phyloP scores from a whole-genome alignment of 2,888 invertebrate species.

The Drosophila ochracea region DNA sequence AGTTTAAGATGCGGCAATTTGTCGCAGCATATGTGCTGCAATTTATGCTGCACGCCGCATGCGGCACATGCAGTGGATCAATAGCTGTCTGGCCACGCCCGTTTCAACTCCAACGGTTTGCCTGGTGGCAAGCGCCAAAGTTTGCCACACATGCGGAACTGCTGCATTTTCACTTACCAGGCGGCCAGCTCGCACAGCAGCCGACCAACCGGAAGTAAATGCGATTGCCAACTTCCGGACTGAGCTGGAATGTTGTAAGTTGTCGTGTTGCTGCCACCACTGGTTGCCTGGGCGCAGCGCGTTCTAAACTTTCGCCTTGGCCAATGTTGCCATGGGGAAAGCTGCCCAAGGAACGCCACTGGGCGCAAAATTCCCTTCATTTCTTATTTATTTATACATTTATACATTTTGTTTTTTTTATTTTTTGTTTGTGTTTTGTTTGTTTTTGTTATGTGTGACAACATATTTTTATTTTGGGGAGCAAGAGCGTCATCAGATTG shows the following conservation, averaged over 20 bases:
- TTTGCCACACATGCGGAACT: constrained; percentile 82
- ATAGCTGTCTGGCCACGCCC: constrained; percentile 75
- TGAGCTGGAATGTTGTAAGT: neutral
- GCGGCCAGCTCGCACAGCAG: constrained; percentile 67
- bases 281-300: constrained; percentile 48
- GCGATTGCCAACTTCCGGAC: constrained; percentile 67
- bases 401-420: neutral
- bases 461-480: constrained; percentile 40
- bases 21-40: constrained; percentile 17
- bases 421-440: neutral
- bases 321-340: constrained; percentile 74
- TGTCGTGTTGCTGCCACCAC: constrained; percentile 22
- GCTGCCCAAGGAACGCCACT: constrained; percentile 41
- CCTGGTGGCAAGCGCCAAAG: constrained; percentile 15
- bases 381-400: neutral
- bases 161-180: constrained; percentile 81
- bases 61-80: constrained; percentile 73
- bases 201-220: constrained; percentile 79
- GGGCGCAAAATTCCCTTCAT: constrained; percentile 27
- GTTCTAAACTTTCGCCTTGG: constrained; percentile 73
- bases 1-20: constrained; percentile 51
- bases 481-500: constrained; percentile 63
- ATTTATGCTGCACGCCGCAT: constrained; percentile 62
- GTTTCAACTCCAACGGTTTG: constrained; percentile 21
- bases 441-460: neutral